Conservation (phyloP, 1,140 invertebrate genomes). For the Plodia interpunctella region DNA sequence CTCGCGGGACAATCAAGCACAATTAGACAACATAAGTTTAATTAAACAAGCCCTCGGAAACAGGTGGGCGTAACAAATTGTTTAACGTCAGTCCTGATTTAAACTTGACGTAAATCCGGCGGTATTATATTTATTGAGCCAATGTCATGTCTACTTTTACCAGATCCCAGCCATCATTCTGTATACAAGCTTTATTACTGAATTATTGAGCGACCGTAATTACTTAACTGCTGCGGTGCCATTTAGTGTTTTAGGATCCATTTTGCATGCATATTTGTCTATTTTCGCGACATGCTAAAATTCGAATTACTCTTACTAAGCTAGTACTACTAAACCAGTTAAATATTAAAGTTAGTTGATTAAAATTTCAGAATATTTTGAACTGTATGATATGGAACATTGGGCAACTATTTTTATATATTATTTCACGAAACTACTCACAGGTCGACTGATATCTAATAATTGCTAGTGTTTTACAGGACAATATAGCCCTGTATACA, state of each 20-base stretch:
- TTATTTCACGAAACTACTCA: no score
- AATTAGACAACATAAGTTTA: slow-evolving; percentile 37
- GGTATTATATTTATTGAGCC: slow-evolving; percentile 19
- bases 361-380: not conserved
- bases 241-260: not conserved
- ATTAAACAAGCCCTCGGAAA: slow-evolving; percentile 31
- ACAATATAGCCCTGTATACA: no score
- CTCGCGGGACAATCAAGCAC: slow-evolving; percentile 21
- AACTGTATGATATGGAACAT: no score
- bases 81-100: slow-evolving; percentile 28
- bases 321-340: no score
- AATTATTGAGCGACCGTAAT: not conserved
- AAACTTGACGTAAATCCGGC: slow-evolving; percentile 25
- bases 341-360: no score
- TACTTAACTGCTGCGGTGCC: not conserved
- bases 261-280: not conserved
- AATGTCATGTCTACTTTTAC: slow-evolving; percentile 14
- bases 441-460: no score
- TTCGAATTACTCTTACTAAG: no score
- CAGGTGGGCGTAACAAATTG: slow-evolving; percentile 30
- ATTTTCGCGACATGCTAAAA: no score
- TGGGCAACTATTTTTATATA: not conserved
- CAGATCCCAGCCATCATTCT: not conserved
- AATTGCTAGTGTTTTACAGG: no score
- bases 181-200: not conserved